These are phyloP conservation scores for Volucella bombylans DNA, from an alignment of 2,888 invertebrate species.

Conservation along the genomic window DNA sequence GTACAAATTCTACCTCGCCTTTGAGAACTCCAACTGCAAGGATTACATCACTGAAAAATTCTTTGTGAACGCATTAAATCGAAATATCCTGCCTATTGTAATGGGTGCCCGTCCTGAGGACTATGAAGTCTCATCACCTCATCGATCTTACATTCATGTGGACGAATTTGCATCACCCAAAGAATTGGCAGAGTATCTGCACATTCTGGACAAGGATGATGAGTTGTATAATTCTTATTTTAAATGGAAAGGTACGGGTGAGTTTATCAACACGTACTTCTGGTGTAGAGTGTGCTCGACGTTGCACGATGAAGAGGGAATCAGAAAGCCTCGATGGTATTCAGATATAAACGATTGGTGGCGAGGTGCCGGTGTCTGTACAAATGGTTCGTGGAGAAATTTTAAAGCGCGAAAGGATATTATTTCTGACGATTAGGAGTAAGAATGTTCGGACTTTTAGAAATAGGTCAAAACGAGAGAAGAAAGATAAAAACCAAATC, in stretches of 20 bases:
- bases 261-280: conserved; percentile 96
- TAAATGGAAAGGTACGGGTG: conserved; percentile 96
- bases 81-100: conserved; percentile 95
- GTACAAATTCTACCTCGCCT: conserved; percentile 98
- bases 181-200: conserved; percentile 93
- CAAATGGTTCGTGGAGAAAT: conserved; percentile 87
- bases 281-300: conserved; percentile 87
- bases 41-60: conserved; percentile 99
- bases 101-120: conserved; percentile 97
- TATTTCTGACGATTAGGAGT: conserved; percentile 81
- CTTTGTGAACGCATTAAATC: conserved; percentile 95
- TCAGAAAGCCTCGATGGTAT: conserved; percentile 81
- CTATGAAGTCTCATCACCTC: conserved; percentile 93
- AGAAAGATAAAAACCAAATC: conserved; percentile 30
- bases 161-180: conserved; percentile 95
- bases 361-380: conserved; percentile 91
- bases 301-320: conserved; percentile 83
- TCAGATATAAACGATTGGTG: conserved; percentile 95
- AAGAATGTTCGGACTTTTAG: conserved; percentile 3
- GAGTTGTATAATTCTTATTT: conserved; percentile 97
- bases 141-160: conserved; percentile 96
- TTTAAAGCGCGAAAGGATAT: conserved; percentile 82
- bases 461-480: background rate
- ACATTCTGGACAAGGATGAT: conserved; percentile 92
- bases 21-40: conserved; percentile 97